Evolutionary conservation across 2,113 vertebrate genomes (phyloP), one percentile per base, ranked within the genome.

Genomic region (Diphyllodes magnificus): DNA sequence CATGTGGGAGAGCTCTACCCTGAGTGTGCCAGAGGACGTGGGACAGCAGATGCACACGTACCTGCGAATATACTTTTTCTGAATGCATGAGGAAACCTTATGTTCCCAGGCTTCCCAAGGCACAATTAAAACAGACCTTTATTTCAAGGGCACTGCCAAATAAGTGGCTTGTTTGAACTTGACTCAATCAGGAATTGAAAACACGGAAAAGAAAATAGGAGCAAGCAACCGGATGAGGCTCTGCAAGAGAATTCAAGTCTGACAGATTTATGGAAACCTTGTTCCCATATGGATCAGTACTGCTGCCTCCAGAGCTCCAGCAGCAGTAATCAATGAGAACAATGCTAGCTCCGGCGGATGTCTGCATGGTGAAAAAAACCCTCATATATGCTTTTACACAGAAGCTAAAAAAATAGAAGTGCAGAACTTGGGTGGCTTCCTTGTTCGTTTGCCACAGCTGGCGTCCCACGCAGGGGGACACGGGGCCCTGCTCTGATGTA

Each of bases 191-290:
- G 84, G 88, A 91, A 89, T 23, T 90, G 89, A 93, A 93, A 92
- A 93, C 65, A 80, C 0, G n/a, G 88, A 59, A 93, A 93, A 97
- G 56, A 97, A 96, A 93, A 86, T 60, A 87, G 53, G 50, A 88
- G 82, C 86, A 49, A 93, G 91, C 24, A 6, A 82, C 91, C 61
- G 68, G 95, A 96, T 96, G 92, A 95, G 89, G 79, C 81, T 93
- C 87, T 84, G 91, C 61, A 27, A 94, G 91, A 96, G 89, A 93
- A 95, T 84, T 91, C 73, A 47, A 65, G 42, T 82, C 72, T 96
- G 96, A 95, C 77, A 96, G 92, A 96, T 97, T 97, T 96, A 97
- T 96, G 96, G 94, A 93, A 96, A 86, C 86, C 82, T 94, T 96
- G 89, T 91, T 96, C 95, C 96, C 75, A 95, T 84, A 90, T 65